Base-by-base conservation (phyloP, 2,888 invertebrate species). In the Abrostola tripartita region DNA sequence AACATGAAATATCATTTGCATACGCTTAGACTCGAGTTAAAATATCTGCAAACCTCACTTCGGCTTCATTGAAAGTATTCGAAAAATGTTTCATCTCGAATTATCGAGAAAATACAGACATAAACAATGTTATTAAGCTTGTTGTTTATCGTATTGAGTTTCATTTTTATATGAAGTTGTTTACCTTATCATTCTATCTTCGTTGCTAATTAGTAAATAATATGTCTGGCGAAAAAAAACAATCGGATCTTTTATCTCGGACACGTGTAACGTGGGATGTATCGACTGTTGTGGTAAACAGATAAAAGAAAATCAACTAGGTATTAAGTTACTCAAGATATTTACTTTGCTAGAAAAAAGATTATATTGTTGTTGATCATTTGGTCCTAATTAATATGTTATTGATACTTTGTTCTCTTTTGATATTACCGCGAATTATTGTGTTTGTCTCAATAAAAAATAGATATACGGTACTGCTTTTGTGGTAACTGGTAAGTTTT, bases 121-220 rank as follows among this genome's bases (percentile, higher is more conserved):
- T 65, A 65, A 55, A 65, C 57, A 58, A 58, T 52, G 40, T 52
- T 52, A 42, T 52, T 56, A 61, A 73, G 56, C 50, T 76, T 40
- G 24, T 51, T 55, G n/a, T 71, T 73, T 66, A 60, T 65, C 59
- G 44, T 56, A 47, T 55, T 50, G 50, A 59, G 57, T 59, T 75
- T 37, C 38, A 50, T 64, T 50, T 52, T 71, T 64, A 65, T 62
- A 61, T 58, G 50, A 14, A 50, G 40, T 71, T 55, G 59, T 71
- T 78, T 61, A 65, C 44, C 37, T 71, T 56, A 6, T 49, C 40
- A 14, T 12, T 35, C 12, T 57, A 40, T 62, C 41, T 44, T 36
- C 50, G 54, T 61, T 36, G 49, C 63, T 72, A 78, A 76, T 77
- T 64, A 68, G 65, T 8, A 42, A 63, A 55, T 60, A 60, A 61